Evolutionary conservation across 92 coral and sea anemone species (phyloP), one percentile per base, ranked within the genome.

Genomic region (Porites cylindrica): DNA sequence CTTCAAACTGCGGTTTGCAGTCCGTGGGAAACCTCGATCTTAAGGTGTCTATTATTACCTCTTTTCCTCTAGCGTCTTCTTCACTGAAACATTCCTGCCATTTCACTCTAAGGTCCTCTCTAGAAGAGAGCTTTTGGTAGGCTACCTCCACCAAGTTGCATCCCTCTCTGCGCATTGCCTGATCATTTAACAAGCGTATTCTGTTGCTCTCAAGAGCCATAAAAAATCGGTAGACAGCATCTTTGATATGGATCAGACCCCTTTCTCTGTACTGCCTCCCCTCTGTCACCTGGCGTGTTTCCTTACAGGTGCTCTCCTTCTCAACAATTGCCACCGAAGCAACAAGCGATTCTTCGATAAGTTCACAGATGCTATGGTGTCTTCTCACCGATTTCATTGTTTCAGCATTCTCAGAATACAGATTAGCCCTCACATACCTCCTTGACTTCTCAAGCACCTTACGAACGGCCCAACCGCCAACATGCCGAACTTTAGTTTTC

Each of bases 221-320:
- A 7, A 72, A 72, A 8, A 70, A 72, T 0, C 1, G 12, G 68
- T 60, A 83, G 1, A 32, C 87, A 1, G 26, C 32, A 12, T 73
- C 87, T 43, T 77, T 69, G 7, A 83, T 84, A 81, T 84, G 88
- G 38, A 84, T 74, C 5, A 74, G 72, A 5, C 88, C 88, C 47
- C 79, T 21, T 58, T 18, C 32, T 24, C 86, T 82, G 66, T 17
- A 70, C 20, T 82, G 86, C 20, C 75, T 17, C 1, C 65, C 74
- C 47, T 84, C 64, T 1, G 65, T 84, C 10, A 75, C 88, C 51
- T 65, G 70, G 1, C 1, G 59, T 12, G 70, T 65, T 8, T 65
- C 70, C 26, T 65, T 65, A 29, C n/a, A 72, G 13, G 58, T 60
- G 38, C 80, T 84, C 43, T 64, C 81, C 20, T 74, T 4, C 11